Conservation (phyloP, 2,888 invertebrate species). For the Antheraea yamamai region DNA sequence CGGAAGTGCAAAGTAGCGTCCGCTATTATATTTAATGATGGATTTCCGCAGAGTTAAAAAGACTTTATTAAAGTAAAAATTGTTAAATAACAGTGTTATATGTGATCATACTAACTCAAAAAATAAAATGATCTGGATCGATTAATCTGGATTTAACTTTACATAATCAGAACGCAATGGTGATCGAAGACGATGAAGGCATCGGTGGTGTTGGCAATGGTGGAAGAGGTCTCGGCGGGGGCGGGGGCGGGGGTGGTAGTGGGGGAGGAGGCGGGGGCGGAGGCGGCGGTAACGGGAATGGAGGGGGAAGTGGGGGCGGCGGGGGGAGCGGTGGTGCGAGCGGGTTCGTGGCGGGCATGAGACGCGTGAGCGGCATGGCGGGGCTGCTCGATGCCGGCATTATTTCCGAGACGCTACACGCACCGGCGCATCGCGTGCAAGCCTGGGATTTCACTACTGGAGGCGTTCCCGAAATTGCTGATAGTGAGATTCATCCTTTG, state of each 20-base stretch:
- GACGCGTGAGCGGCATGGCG: conserved; percentile 66
- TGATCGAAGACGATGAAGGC: conserved; percentile 71
- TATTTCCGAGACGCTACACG: conserved; percentile 80
- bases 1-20: no score
- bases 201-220: conserved; percentile 28
- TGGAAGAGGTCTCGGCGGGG: conserved; percentile 32
- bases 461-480: conserved; percentile 87
- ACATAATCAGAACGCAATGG: conserved; percentile 66
- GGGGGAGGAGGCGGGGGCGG: conserved; percentile 30
- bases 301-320: conserved; percentile 25
- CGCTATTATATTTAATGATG: no score
- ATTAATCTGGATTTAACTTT: not conserved
- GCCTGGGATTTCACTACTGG: conserved; percentile 91
- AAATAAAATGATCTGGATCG: not conserved
- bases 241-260: conserved; percentile 27
- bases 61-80: no score
- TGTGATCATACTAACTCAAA: not conserved
- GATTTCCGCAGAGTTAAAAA: no score
- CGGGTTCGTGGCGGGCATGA: conserved; percentile 39
- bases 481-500: conserved; percentile 79
- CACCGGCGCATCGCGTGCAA: conserved; percentile 90
- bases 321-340: conserved; percentile 33
- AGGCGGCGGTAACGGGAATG: conserved; percentile 33
- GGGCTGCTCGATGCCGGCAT: conserved; percentile 69
- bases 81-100: no score